Evolutionary conservation across 1,140 invertebrate genomes (phyloP).

Genomic region (Drosophila kohkoa): DNA sequence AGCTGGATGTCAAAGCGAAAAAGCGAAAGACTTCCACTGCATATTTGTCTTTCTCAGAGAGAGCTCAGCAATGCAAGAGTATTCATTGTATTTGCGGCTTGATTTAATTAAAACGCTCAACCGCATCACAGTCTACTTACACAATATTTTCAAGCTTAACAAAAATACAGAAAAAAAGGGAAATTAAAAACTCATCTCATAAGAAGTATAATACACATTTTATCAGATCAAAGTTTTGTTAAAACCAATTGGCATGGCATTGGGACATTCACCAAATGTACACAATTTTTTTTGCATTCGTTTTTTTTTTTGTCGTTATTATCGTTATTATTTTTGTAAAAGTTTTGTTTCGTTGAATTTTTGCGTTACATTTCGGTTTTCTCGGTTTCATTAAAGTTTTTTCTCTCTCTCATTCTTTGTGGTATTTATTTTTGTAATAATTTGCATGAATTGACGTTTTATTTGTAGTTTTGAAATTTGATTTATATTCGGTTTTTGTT

Average conservation of each 20-base stretch:
- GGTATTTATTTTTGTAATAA: slow-evolving; percentile 53
- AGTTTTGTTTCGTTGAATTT: slow-evolving; percentile 41
- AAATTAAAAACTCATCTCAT: slow-evolving; percentile 55
- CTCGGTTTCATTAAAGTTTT: slow-evolving; percentile 47
- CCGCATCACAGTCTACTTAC: slow-evolving; percentile 18
- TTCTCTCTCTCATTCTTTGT: slow-evolving; percentile 13
- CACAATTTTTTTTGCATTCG: slow-evolving; percentile 21
- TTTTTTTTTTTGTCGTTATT: slow-evolving; percentile 24
- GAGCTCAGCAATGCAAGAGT: slow-evolving; percentile 18
- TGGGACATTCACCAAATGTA: slow-evolving; percentile 84
- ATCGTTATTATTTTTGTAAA: slow-evolving; percentile 41
- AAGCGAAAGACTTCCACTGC: neutral
- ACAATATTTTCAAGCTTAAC: slow-evolving; percentile 41
- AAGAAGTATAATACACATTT: slow-evolving; percentile 35
- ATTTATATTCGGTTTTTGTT: slow-evolving; percentile 29
- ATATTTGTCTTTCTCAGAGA: neutral
- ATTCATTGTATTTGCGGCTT: slow-evolving; percentile 9
- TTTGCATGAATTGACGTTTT: slow-evolving; percentile 62
- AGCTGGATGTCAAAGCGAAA: slow-evolving; percentile 13
- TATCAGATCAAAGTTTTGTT: slow-evolving; percentile 35
- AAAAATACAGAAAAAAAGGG: neutral
- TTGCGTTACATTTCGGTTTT: slow-evolving; percentile 26
- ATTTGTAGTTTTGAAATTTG: slow-evolving; percentile 45
- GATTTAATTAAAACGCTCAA: slow-evolving; percentile 24
- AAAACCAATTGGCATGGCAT: slow-evolving; percentile 81